Percentiles rank a stretch among this genome's conserved stretches.
Evolutionary conservation across 2,888 invertebrate species (phyloP).

Genomic region (Aspidapion aeneum): DNA sequence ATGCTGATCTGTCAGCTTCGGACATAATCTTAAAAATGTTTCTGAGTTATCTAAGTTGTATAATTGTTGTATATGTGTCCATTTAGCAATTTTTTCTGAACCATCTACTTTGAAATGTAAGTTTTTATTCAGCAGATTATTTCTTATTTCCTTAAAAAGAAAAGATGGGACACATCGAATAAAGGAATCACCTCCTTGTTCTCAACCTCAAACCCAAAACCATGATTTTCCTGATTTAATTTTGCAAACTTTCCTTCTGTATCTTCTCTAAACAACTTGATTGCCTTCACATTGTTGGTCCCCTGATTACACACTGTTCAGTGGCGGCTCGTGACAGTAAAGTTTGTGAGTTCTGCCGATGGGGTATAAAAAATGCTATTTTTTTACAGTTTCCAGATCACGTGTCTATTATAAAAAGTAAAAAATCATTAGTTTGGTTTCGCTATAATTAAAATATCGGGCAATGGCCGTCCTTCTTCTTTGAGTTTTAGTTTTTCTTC

Average conservation of each 20-base stretch:
- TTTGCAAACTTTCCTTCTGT: constrained; percentile 6
- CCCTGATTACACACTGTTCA: constrained; percentile 37
- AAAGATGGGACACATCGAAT: constrained; percentile 22
- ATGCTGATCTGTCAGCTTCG: constrained; percentile 23
- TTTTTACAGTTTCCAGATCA: too few species aligned
- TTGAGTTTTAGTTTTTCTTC: too few species aligned
- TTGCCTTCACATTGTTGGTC: constrained; percentile 29
- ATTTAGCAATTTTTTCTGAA: constrained; percentile 16
- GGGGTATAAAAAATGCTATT: too few species aligned
- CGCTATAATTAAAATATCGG: too few species aligned
- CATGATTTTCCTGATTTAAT: constrained; percentile 13
- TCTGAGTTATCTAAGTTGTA: constrained; percentile 15
- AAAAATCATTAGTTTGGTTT: too few species aligned
- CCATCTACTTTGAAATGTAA: constrained; percentile 15
- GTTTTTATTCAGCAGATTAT: constrained; percentile 21
- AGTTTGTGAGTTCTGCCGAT: too few species aligned
- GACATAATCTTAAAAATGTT: constrained; percentile 12
- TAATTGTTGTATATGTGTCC: constrained; percentile 20
- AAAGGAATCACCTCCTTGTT: constrained; percentile 20
- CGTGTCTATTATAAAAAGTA: too few species aligned
- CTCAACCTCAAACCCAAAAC: constrained; percentile 18
- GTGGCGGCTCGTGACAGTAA: too few species aligned
- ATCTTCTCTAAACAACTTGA: constrained; percentile 24
- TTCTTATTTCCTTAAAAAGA: constrained; percentile 24
- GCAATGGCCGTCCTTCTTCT: too few species aligned